phyloP scores from a whole-genome alignment of 2,888 invertebrate genomes.

The Apomyelois bistriatella region DNA sequence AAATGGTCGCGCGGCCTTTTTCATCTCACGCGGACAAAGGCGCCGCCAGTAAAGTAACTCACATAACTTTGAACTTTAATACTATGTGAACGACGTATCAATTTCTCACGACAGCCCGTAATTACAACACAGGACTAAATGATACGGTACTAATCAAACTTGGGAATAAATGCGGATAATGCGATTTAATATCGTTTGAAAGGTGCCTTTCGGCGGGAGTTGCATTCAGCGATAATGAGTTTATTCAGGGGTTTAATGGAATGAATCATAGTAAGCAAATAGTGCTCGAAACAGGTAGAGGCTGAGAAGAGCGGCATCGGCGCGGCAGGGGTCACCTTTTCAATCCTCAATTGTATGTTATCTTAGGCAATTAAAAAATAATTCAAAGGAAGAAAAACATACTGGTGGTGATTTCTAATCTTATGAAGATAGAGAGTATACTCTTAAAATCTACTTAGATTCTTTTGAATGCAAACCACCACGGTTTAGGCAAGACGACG shows the following conservation, averaged over 20 bases:
- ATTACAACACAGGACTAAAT: slow-evolving; percentile 77
- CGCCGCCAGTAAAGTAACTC: slow-evolving; percentile 45
- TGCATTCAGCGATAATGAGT: slow-evolving; percentile 75
- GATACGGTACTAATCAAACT: slow-evolving; percentile 79
- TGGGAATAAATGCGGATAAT: slow-evolving; percentile 76
- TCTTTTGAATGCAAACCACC: too few species aligned
- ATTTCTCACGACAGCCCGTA: slow-evolving; percentile 45
- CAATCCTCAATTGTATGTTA: slow-evolving; percentile 20
- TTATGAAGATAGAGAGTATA: too few species aligned
- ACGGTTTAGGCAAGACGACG: too few species aligned
- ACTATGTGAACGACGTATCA: slow-evolving; percentile 29
- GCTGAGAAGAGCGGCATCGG: slow-evolving; percentile 17
- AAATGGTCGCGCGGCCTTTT: slow-evolving; percentile 76
- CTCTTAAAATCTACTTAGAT: too few species aligned
- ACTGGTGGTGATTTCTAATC: too few species aligned
- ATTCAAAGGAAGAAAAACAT: neutral
- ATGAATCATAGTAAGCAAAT: slow-evolving; percentile 75
- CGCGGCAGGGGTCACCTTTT: slow-evolving; percentile 24
- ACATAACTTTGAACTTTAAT: slow-evolving; percentile 38
- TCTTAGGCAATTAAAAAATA: slow-evolving; percentile 25
- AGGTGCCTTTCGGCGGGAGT: slow-evolving; percentile 75
- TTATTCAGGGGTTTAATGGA: slow-evolving; percentile 77
- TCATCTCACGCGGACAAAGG: slow-evolving; percentile 73
- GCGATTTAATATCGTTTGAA: slow-evolving; percentile 76
- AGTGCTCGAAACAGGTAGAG: slow-evolving; percentile 44